Conservation (phyloP, 23 tunicate genomes). For the Oikopleura dioica region DNA sequence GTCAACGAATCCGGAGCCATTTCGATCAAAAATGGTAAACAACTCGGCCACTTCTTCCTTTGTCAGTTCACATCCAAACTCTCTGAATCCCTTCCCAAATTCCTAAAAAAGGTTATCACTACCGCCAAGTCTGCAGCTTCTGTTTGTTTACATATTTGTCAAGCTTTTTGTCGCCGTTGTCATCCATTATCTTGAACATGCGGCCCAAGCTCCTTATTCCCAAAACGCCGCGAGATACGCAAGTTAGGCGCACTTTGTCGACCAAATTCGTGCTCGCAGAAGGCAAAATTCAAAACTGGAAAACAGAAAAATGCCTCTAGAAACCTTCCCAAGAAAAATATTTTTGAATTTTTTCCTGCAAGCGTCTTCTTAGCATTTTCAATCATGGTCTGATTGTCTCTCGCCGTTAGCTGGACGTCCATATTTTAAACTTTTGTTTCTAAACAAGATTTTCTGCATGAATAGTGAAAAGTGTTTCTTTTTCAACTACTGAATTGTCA, state of each 20-base stretch:
- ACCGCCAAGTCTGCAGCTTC: not conserved
- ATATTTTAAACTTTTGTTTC: too few species aligned
- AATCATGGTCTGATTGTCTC: too few species aligned
- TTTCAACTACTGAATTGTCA: too few species aligned
- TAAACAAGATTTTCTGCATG: too few species aligned
- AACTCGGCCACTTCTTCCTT: conserved; percentile 14
- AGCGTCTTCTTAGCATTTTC: too few species aligned
- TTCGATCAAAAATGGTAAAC: conserved; percentile 13
- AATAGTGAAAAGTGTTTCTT: too few species aligned
- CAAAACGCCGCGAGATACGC: conserved; percentile 15
- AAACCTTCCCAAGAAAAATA: too few species aligned
- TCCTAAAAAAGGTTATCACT: conserved; percentile 1
- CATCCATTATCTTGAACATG: conserved; percentile 16
- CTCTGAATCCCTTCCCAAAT: conserved; percentile 15
- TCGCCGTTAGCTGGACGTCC: too few species aligned
- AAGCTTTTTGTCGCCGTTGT: not conserved
- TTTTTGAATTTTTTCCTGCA: too few species aligned
- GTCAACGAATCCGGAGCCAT: conserved; percentile 16
- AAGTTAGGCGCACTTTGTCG: conserved; percentile 14
- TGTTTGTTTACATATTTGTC: not conserved
- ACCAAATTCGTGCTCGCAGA: not conserved
- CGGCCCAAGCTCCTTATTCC: conserved; percentile 20
- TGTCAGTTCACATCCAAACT: conserved; percentile 14
- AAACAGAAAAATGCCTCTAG: too few species aligned
- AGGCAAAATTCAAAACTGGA: too few species aligned